Conservation (phyloP, 2,888 invertebrate genomes). For the Charanyca ferruginea region DNA sequence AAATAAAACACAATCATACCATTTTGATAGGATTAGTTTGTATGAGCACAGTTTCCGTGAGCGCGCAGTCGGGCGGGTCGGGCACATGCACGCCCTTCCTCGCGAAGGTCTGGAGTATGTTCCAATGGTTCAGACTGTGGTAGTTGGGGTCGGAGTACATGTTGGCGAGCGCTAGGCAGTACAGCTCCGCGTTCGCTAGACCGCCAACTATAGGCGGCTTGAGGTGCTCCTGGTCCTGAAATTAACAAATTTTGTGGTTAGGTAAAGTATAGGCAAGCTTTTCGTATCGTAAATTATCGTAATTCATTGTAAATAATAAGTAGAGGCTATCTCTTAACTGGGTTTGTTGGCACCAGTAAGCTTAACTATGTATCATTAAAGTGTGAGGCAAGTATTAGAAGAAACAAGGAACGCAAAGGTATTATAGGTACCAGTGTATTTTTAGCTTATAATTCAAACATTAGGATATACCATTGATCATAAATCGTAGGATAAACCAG, state of each 20-base stretch:
- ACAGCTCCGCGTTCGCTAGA: constrained; percentile 98
- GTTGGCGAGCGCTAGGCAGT: constrained; percentile 98
- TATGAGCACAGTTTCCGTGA: constrained; percentile 98
- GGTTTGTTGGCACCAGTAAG: too few relatives aligned
- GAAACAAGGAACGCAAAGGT: neutral
- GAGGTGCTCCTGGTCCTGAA: constrained; percentile 97
- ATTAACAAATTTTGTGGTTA: constrained; percentile 54
- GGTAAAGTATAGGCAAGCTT: neutral
- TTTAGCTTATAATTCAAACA: constrained; percentile 12
- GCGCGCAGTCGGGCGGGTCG: constrained; percentile 96
- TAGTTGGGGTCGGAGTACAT: constrained; percentile 99
- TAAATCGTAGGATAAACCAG: constrained; percentile 24
- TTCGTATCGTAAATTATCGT: neutral
- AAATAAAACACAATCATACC: constrained; percentile 91
- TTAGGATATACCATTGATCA: neutral
- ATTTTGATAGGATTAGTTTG: constrained; percentile 98
- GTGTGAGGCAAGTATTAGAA: neutral
- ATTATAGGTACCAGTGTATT: neutral
- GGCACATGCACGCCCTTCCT: constrained; percentile 97
- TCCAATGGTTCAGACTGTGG: constrained; percentile 98
- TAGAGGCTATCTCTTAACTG: too few relatives aligned
- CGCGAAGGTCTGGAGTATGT: constrained; percentile 97
- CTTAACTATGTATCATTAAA: too few relatives aligned
- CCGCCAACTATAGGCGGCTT: constrained; percentile 98
- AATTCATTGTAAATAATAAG: too few relatives aligned